A percentile compares a stretch with the other conserved stretches of the same genome.
Conservation (phyloP, 2,797 vertebrate species). For the Alosa sapidissima region DNA sequence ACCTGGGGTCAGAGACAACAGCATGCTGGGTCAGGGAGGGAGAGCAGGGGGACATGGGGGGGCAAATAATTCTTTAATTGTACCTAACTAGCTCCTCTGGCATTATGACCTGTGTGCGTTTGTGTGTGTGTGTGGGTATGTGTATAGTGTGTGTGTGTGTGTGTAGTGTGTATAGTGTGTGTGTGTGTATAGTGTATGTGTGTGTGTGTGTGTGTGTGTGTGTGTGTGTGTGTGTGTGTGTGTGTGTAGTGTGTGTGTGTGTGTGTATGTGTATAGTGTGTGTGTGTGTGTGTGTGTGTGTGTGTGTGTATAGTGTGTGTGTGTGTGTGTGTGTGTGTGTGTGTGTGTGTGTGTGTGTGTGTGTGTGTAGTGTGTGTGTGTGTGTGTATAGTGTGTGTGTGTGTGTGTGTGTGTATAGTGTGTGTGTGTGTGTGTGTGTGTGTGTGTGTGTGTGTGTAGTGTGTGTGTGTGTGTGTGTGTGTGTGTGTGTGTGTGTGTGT, state of each 20-base stretch:
- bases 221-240: background rate
- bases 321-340: background rate
- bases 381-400: background rate
- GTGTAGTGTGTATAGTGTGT: background rate
- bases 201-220: background rate
- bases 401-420: conserved; percentile 19
- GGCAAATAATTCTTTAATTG: conserved; percentile 6
- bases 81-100: conserved; percentile 2
- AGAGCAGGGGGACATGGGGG: background rate
- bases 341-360: background rate
- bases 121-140: conserved; percentile 27
- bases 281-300: conserved; percentile 28
- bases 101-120: conserved; percentile 19
- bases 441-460: conserved; percentile 6
- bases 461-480: background rate
- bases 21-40: background rate
- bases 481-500: background rate
- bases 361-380: background rate
- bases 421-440: conserved; percentile 20
- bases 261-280: background rate
- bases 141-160: conserved; percentile 18
- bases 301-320: background rate
- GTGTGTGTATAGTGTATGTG: background rate
- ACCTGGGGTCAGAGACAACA: conserved; percentile 11
- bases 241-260: conserved; percentile 27